A percentile compares a stretch with the other conserved stretches of the same genome.
Evolutionary conservation across 2,113 vertebrate species (phyloP).

Genomic region (Chlorodrepanis virens): DNA sequence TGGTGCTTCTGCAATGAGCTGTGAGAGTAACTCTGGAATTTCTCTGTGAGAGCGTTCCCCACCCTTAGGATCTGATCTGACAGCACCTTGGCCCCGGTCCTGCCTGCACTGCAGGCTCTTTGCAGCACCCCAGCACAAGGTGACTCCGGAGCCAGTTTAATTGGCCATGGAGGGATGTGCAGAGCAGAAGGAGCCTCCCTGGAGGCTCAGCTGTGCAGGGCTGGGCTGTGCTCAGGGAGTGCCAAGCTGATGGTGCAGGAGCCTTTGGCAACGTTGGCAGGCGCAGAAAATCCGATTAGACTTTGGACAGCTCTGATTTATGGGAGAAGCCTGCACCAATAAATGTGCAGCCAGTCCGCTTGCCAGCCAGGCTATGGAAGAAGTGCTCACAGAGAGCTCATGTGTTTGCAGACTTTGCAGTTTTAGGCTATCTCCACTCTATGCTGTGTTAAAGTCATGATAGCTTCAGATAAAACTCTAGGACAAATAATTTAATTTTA

Average conservation of each 20-base stretch:
- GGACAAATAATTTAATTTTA: neutral
- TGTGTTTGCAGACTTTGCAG: neutral
- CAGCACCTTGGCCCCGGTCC: constrained; percentile 26
- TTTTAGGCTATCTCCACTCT: neutral
- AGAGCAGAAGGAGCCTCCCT: neutral
- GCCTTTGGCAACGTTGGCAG: neutral
- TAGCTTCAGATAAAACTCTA: neutral
- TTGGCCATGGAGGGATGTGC: constrained; percentile 14
- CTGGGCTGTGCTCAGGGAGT: neutral
- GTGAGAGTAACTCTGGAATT: constrained; percentile 7
- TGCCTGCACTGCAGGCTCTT: constrained; percentile 40
- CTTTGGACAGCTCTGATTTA: constrained; percentile 22
- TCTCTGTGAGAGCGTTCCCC: neutral
- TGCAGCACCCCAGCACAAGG: constrained; percentile 13
- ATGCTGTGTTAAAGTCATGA: neutral
- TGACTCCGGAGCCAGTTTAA: constrained; percentile 37
- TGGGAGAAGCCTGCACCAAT: neutral
- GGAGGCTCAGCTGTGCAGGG: neutral
- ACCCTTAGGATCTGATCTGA: neutral
- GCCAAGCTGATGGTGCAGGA: neutral
- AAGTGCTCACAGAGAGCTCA: neutral
- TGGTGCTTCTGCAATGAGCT: neutral
- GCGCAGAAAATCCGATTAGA: constrained; percentile 8
- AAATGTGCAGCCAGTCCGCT: neutral
- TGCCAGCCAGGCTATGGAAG: neutral